Evolutionary conservation across 2,888 invertebrate genomes (phyloP).

Genomic region (Netelia virgata): DNA sequence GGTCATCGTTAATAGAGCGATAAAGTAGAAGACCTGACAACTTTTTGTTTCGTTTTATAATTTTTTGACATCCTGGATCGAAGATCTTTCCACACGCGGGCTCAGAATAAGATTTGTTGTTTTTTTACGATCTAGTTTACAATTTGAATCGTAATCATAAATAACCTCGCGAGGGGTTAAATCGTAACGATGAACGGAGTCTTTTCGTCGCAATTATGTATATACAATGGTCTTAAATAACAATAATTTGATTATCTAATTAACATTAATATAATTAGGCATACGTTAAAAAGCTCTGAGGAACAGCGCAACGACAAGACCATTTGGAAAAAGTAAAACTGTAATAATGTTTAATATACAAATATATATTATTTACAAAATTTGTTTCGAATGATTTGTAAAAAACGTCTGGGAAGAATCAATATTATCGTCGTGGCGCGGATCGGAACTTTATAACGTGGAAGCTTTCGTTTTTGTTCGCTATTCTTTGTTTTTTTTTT

Average conservation of each 20-base stretch:
- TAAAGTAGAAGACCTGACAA: slow-evolving; percentile 47
- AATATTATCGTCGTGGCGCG: slow-evolving; percentile 60
- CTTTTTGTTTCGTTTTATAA: neutral
- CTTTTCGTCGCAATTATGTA: slow-evolving; percentile 51
- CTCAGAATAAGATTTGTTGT: slow-evolving; percentile 16
- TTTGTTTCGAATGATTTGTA: slow-evolving; percentile 39
- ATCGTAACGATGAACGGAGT: slow-evolving; percentile 32
- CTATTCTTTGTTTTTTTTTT: neutral
- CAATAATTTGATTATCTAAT: slow-evolving; percentile 69
- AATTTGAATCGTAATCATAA: slow-evolving; percentile 49
- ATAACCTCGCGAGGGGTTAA: neutral
- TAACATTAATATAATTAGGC: slow-evolving; percentile 66
- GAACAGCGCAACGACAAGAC: slow-evolving; percentile 66
- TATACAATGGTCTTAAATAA: slow-evolving; percentile 60
- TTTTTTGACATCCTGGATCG: slow-evolving; percentile 42
- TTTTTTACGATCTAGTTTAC: slow-evolving; percentile 15
- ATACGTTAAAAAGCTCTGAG: slow-evolving; percentile 69
- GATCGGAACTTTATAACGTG: slow-evolving; percentile 67
- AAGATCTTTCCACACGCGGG: slow-evolving; percentile 22
- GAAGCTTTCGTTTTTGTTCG: slow-evolving; percentile 52
- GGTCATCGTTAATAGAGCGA: slow-evolving; percentile 47
- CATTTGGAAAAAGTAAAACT: slow-evolving; percentile 33
- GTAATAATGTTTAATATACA: slow-evolving; percentile 56
- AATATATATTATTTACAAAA: slow-evolving; percentile 55
- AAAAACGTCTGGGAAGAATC: slow-evolving; percentile 45